Conservation (phyloP, 2,113 vertebrate species). For the Rostratula benghalensis region DNA sequence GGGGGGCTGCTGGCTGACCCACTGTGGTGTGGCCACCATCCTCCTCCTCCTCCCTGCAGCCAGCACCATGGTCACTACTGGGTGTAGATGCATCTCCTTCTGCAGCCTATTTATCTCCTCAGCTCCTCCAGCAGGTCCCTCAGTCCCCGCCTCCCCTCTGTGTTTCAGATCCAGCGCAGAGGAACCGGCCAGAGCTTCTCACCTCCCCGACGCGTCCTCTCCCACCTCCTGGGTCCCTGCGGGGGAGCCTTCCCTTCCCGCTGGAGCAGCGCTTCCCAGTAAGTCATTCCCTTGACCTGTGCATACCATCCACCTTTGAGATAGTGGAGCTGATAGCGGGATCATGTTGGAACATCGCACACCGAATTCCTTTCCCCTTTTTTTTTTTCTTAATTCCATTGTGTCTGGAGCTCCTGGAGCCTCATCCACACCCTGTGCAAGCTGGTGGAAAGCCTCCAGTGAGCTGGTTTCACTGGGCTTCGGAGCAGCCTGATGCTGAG, state of each 20-base stretch:
- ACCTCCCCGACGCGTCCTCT: neutral
- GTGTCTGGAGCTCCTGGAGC: constrained; percentile 57
- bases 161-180: accelerated
- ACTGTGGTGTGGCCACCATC: accelerated
- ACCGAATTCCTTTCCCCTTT: constrained; percentile 50
- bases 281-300: constrained; percentile 65
- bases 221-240: neutral
- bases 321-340: constrained; percentile 69
- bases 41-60: neutral
- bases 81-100: accelerated
- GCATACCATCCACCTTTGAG: constrained; percentile 71
- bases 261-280: constrained; percentile 42
- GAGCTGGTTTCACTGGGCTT: neutral
- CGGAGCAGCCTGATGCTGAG: neutral
- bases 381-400: constrained; percentile 63
- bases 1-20: too few species aligned
- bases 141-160: neutral
- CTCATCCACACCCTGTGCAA: constrained; percentile 20
- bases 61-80: accelerated
- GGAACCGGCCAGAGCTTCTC: neutral
- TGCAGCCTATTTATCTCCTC: accelerated
- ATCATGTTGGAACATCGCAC: constrained; percentile 73
- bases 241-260: neutral
- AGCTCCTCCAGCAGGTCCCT: neutral
- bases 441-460: constrained; percentile 50